Evolutionary conservation across 1,140 invertebrate genomes (phyloP).

Genomic region (Danaus plexippus): DNA sequence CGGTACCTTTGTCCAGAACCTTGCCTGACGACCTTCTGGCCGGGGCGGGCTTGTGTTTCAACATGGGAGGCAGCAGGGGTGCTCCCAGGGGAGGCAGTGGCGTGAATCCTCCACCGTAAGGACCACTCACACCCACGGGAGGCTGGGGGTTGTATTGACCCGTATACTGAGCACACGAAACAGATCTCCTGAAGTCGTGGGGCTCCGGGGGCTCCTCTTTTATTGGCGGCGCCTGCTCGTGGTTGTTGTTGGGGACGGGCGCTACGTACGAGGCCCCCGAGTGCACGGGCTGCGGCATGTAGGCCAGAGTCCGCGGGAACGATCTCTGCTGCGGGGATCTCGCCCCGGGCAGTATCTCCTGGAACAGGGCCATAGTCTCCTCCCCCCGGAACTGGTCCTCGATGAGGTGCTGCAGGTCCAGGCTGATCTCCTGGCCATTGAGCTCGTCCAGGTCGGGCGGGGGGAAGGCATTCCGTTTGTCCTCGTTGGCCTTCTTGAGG

Average conservation of each 20-base stretch:
- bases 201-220: constrained; percentile 88
- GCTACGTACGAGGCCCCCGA: constrained; percentile 81
- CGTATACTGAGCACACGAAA: constrained; percentile 61
- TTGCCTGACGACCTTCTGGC: constrained; percentile 74
- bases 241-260: constrained; percentile 73
- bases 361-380: constrained; percentile 79
- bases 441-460: constrained; percentile 87
- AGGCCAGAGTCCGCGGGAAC: constrained; percentile 79
- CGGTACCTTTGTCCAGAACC: constrained; percentile 89
- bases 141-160: constrained; percentile 62
- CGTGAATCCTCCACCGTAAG: constrained; percentile 64
- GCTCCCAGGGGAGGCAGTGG: constrained; percentile 69
- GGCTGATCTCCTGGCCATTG: constrained; percentile 89
- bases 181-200: constrained; percentile 76
- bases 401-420: constrained; percentile 90
- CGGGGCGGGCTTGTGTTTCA: constrained; percentile 76
- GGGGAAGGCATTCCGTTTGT: constrained; percentile 75
- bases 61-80: constrained; percentile 75
- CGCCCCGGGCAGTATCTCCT: constrained; percentile 82
- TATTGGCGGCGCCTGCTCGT: constrained; percentile 76
- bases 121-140: constrained; percentile 59
- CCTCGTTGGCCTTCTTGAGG: constrained; percentile 61
- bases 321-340: constrained; percentile 70
- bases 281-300: constrained; percentile 93
- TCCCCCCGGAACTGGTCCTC: constrained; percentile 90